Base-by-base conservation (phyloP, 2,888 invertebrate species). In the Empis stercorea region DNA sequence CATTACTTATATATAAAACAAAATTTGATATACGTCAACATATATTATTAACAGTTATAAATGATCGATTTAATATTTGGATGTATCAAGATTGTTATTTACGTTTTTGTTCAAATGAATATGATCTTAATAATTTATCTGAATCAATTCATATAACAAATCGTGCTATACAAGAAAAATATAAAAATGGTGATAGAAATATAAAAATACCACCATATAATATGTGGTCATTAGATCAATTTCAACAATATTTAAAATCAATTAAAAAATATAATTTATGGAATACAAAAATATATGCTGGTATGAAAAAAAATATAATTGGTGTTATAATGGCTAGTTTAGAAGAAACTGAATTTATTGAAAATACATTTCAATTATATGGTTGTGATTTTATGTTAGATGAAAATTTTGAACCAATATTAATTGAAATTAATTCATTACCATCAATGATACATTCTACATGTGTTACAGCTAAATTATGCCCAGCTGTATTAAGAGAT, bases 1-100 rank as follows among this genome's bases (percentile, higher is more conserved):
- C 92, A 1, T 65, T 89, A 41, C 67, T 93, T 40, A 79, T 93
- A 36, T 76, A 87, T 63, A 80, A 83, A 51, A 89, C 89, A 1
- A 93, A 93, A 71, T 93, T 93, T 63, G 92, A 93, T 61, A 88
- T 93, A 52, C 76, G 92, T 10, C 88, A 89, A 67, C 92, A 91
- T 78, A 91, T 89, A 66, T 68, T 93, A 45, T 48, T 66, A 4
- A 82, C 89, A 1, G 87, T 67, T 10, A 52, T 85, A 36, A 82
- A 80, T 55, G 77, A 76, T 55, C 86, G 86, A 0, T 71, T 92
- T 43, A 81, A 82, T 1, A 79, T 93, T 58, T 93, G 89, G 87
- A 80, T 88, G 70, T 93, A 91, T 66, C 81, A 76, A 57, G 80
- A 87, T 58, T 85, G 87, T 59, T 88, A 93, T 60, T 71, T 93